Percentiles rank a stretch among this genome's conserved stretches.
These are phyloP conservation scores for Triplophysa siluroides DNA, from an alignment of 2,113 vertebrate species.

Conservation along the genomic window DNA sequence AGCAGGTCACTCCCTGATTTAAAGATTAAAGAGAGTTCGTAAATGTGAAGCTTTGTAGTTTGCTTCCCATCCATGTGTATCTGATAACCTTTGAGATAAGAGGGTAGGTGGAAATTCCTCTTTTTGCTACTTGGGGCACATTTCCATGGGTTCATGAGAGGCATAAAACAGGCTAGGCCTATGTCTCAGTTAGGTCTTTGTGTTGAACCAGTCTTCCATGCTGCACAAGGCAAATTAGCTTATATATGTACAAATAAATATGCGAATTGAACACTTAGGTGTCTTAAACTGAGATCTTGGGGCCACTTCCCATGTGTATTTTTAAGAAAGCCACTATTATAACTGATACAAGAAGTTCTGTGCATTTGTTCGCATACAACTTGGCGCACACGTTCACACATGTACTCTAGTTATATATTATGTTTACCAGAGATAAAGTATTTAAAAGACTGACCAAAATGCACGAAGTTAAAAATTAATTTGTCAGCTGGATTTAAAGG, in stretches of 20 bases:
- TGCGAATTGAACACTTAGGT: background rate
- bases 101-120: slow-evolving; percentile 27
- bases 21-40: slow-evolving; percentile 22
- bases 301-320: too few species aligned
- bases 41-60: slow-evolving; percentile 7
- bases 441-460: too few species aligned
- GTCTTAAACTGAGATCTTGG: too few species aligned
- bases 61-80: slow-evolving; percentile 21
- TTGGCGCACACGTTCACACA: too few species aligned
- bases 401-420: too few species aligned
- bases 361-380: too few species aligned
- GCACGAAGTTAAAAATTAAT: too few species aligned
- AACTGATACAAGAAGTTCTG: too few species aligned
- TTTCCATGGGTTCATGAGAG: slow-evolving; percentile 26
- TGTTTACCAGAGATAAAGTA: too few species aligned
- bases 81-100: slow-evolving; percentile 36
- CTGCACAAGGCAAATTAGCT: background rate
- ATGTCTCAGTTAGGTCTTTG: slow-evolving; percentile 4
- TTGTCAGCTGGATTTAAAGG: too few species aligned
- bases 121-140: background rate
- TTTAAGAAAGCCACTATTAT: too few species aligned
- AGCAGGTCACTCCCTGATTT: background rate
- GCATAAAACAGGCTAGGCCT: background rate
- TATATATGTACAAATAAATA: background rate
- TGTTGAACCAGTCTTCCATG: background rate